Evolutionary conservation across 2,888 invertebrate genomes (phyloP), one percentile per base, ranked within the genome.

Genomic region (Lepidochitona cinerea): DNA sequence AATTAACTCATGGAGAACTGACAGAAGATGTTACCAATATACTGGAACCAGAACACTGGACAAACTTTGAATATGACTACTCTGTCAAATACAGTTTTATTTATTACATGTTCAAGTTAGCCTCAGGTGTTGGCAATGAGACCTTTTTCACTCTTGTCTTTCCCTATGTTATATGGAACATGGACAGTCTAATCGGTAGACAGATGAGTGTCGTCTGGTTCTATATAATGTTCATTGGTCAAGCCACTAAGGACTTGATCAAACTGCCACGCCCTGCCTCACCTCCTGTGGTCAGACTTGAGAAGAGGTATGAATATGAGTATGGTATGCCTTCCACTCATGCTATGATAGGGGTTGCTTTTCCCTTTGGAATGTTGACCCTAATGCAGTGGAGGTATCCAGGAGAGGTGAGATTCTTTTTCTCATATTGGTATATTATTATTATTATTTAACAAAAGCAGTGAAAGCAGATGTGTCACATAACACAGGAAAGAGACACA

Each of bases 281-380:
- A 73, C 95, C 95, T 70, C 97, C 97, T 0, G 96, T 95, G 0
- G 93, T 95, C 76, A 93, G 95, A 82, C 90, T 97, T 59, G 97
- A 97, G 89, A 93, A 93, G 65, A 96, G 96, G 91, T 97, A 97
- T 95, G 94, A 95, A 0, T 91, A 95, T 82, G 97, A 97, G 89
- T 97, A 96, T 92, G 97, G 97, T 18, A 96, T 97, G 96, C 97
- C 97, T 0, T 97, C 97, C 0, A 97, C 97, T 0, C 97, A 97
- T 91, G 96, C 97, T 7, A 96, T 97, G 95, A 95, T 96, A 52
- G 96, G 95, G 0, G 93, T 96, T 23, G 95, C 95, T 0, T 95
- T 97, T 84, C 97, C 97, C 52, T 96, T 96, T 90, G 95, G 96
- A 0, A 93, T 96, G 70, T 91, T 97, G 71, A 91, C 96, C 73